A percentile compares a stretch with the other conserved stretches of the same genome.
Evolutionary conservation across 2,888 invertebrate species (phyloP).

Genomic region (Stenotaenia linearis): DNA sequence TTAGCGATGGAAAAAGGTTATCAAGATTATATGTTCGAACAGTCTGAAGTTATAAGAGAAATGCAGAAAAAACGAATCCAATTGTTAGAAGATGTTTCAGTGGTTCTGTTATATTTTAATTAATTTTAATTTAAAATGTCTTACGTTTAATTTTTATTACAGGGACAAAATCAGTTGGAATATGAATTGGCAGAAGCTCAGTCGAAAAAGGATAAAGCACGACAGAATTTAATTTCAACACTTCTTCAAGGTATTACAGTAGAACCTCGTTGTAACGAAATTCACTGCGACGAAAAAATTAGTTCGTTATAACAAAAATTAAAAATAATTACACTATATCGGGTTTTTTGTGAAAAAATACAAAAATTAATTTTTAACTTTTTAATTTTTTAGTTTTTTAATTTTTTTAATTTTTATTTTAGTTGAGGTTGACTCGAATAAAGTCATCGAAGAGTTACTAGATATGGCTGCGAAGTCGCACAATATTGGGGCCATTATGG

Average conservation of each 20-base stretch:
- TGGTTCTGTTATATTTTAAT: background rate
- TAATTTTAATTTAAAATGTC: background rate
- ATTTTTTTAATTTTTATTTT: background rate
- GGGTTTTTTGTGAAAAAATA: too few relatives aligned
- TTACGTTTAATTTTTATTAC: background rate
- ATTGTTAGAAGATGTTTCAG: constrained; percentile 29
- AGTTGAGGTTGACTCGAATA: constrained; percentile 34
- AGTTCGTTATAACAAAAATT: background rate
- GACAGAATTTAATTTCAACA: constrained; percentile 22
- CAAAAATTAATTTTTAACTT: too few relatives aligned
- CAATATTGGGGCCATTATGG: constrained; percentile 32
- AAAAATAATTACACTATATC: too few relatives aligned
- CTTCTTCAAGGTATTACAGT: constrained; percentile 26
- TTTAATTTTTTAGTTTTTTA: too few relatives aligned
- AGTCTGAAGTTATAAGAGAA: constrained; percentile 4
- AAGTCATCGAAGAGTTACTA: constrained; percentile 32
- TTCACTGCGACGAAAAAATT: background rate
- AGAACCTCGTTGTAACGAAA: too few relatives aligned
- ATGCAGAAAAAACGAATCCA: constrained; percentile 10
- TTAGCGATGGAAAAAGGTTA: constrained; percentile 28
- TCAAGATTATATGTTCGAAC: constrained; percentile 30
- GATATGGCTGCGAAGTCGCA: constrained; percentile 3
- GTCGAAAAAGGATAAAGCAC: constrained; percentile 31
- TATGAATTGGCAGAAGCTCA: constrained; percentile 30
- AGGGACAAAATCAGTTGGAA: constrained; percentile 32